Evolutionary conservation across 1,140 invertebrate genomes (phyloP).

Genomic region (Macrobrachium nipponense): DNA sequence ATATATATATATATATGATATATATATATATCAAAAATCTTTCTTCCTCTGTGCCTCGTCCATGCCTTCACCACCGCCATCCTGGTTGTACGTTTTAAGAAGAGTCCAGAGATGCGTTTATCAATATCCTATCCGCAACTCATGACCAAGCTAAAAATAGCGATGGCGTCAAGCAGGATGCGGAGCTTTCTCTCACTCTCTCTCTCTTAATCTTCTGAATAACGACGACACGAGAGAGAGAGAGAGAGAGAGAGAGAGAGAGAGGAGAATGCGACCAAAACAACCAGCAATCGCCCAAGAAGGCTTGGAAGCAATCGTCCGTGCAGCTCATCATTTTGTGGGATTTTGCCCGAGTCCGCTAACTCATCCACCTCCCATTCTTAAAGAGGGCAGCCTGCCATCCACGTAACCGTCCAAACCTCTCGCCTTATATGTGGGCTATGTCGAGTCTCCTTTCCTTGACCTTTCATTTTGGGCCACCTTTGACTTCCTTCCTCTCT

Average conservation of each 20-base stretch:
- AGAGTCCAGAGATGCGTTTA: too few relatives aligned
- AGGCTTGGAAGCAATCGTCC: not conserved
- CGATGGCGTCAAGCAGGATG: not conserved
- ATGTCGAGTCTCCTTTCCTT: not conserved
- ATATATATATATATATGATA: too few relatives aligned
- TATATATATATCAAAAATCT: too few relatives aligned
- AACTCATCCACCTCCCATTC: too few relatives aligned
- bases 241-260: constrained; percentile 3
- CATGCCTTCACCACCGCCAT: not conserved
- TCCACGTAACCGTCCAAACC: too few relatives aligned
- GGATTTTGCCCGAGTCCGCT: too few relatives aligned
- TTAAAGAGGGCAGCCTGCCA: too few relatives aligned
- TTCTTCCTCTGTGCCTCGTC: not conserved
- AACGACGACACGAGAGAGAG: not conserved
- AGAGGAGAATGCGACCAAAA: not conserved
- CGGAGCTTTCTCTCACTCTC: constrained; percentile 12
- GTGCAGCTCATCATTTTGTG: too few relatives aligned
- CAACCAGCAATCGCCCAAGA: not conserved
- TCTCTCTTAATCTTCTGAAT: not conserved
- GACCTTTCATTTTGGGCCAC: not conserved
- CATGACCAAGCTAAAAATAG: constrained; percentile 7
- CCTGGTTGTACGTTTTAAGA: not conserved
- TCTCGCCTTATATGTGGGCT: not conserved
- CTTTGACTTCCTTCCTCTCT: constrained; percentile 1
- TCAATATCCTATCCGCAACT: not conserved